Conservation (phyloP, 2,113 vertebrate species). For the Grantiella picta region DNA sequence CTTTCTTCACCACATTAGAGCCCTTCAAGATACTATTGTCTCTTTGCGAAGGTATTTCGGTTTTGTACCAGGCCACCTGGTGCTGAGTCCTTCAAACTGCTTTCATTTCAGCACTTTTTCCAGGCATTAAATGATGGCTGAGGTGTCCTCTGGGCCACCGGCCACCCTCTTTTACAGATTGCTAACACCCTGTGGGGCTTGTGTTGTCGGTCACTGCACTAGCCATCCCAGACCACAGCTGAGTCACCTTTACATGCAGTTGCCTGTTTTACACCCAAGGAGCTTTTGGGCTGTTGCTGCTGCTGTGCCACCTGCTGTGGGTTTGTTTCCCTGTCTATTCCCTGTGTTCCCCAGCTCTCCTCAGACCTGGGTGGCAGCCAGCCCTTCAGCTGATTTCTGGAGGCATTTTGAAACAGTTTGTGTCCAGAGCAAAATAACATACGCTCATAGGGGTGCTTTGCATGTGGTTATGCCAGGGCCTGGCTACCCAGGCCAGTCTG, state of each 20-base stretch:
- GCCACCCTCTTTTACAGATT: neutral
- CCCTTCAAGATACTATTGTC: neutral
- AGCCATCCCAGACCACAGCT: neutral
- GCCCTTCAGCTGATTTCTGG: neutral
- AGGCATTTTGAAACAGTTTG: neutral
- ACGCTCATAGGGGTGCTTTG: rapidly evolving
- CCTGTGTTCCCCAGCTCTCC: neutral
- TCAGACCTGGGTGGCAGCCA: neutral
- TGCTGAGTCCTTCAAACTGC: neutral
- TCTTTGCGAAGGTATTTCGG: rapidly evolving
- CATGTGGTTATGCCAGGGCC: neutral
- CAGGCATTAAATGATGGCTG: neutral
- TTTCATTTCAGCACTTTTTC: neutral
- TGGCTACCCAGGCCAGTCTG: neutral
- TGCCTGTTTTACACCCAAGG: rapidly evolving
- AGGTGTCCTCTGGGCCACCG: neutral
- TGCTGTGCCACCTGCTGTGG: rapidly evolving
- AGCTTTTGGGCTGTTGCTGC: neutral
- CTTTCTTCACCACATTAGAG: neutral
- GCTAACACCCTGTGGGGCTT: no score
- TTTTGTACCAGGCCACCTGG: neutral
- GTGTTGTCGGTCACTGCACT: neutral
- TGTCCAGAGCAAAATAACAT: neutral
- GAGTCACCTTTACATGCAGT: rapidly evolving
- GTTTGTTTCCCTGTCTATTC: neutral